Evolutionary conservation across 2,113 vertebrate species (phyloP).

Genomic region (Sminthopsis crassicaudata): DNA sequence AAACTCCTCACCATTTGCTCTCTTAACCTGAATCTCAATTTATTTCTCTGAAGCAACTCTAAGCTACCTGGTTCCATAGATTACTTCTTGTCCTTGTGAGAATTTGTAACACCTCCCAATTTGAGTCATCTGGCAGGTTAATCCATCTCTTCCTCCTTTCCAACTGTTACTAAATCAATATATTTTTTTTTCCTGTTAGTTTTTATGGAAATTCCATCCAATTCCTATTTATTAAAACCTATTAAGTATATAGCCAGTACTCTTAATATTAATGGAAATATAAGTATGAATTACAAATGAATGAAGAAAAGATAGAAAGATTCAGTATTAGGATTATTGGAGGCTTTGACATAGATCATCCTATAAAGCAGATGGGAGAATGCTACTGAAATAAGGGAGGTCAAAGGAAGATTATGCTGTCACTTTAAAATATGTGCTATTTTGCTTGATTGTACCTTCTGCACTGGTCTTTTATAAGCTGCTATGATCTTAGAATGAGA

Average conservation of each 20-base stretch:
- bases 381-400: accelerated
- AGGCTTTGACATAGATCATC: constrained; percentile 15
- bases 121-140: neutral
- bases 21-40: neutral
- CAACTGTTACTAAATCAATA: constrained; percentile 40
- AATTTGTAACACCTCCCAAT: neutral
- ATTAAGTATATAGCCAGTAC: neutral
- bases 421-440: neutral
- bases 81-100: neutral
- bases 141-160: constrained; percentile 50
- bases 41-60: neutral
- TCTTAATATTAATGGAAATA: constrained; percentile 37
- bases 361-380: neutral
- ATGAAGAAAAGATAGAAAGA: neutral
- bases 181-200: neutral
- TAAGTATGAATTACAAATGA: neutral
- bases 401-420: neutral
- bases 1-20: neutral
- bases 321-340: neutral
- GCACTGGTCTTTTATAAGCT: neutral
- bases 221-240: neutral
- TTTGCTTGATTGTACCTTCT: neutral
- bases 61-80: neutral
- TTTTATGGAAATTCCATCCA: constrained; percentile 55
- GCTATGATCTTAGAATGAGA: neutral